Evolutionary conservation across 2,113 vertebrate species (phyloP), one percentile per base, ranked within the genome.

Genomic region (Coryphaenoides rupestris): DNA sequence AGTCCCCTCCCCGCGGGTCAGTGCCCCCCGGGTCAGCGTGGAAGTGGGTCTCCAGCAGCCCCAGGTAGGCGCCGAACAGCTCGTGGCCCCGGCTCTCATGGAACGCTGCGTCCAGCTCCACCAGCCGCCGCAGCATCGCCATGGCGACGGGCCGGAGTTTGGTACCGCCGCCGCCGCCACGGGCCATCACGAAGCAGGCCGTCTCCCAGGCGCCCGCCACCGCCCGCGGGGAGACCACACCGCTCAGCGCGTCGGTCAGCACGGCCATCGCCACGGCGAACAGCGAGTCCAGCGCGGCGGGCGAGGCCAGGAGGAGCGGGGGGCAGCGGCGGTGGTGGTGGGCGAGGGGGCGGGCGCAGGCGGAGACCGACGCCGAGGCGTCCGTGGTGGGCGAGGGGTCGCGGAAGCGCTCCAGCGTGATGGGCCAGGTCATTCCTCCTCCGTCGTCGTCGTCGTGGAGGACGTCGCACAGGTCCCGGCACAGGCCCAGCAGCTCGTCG

Each of bases 51-150:
- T 92, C 86, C 19, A 99, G 72, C 62, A 95, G 60, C 66, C 89
- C 90, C 54, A 95, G 89, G 84, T 92, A 92, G 5, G 92, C 90
- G 2, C 70, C 60, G 70, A 98, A 96, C 74, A 98, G 97, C 57
- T 84, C 62, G 61, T 90, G 91, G 28, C 92, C 87, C 49, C 90
- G 74, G 49, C 87, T 89, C 67, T 93, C 89, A 0, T 93, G 94
- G 65, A 95, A 92, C 6, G 93, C n/a, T n/a, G n/a, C 94, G 63
- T 91, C 90, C 33, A 97, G 84, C 60, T 91, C 79, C 79, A 94
- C 89, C 46, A 95, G 72, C 57, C 82, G 81, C 56, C 90, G 89
- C 70, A 96, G 64, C 85, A 93, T 87, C 49, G 68, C 84, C 79
- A 98, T 71, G 64, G 91, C 79, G 46, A 87, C 72, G 19, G 72